These are phyloP conservation scores for Pelodytes ibericus DNA, from an alignment of 2,797 vertebrate genomes.

Conservation along the genomic window DNA sequence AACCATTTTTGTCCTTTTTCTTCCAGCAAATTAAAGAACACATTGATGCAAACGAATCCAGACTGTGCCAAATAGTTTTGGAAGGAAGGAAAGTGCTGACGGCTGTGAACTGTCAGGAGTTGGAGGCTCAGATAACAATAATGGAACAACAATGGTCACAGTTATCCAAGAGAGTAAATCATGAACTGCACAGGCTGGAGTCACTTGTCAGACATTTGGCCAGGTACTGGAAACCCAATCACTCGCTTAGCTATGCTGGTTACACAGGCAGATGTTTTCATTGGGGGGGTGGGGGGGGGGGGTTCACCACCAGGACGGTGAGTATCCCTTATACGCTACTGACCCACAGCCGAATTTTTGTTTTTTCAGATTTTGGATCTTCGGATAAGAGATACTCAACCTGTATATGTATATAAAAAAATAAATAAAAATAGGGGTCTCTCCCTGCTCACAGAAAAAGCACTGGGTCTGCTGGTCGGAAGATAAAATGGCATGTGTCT, in stretches of 20 bases:
- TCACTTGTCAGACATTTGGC: constrained; percentile 73
- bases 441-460: too few species aligned
- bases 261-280: not conserved
- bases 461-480: too few species aligned
- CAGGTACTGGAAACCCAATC: constrained; percentile 61
- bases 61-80: constrained; percentile 73
- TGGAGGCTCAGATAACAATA: constrained; percentile 66
- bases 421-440: too few species aligned
- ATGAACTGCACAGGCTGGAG: constrained; percentile 64
- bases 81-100: constrained; percentile 71
- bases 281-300: too few species aligned
- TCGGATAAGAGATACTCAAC: too few species aligned
- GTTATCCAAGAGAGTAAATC: constrained; percentile 72
- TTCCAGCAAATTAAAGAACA: constrained; percentile 71
- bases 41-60: constrained; percentile 71
- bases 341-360: too few species aligned
- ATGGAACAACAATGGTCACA: constrained; percentile 76
- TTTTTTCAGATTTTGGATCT: too few species aligned
- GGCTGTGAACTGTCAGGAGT: constrained; percentile 68
- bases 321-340: too few species aligned
- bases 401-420: too few species aligned
- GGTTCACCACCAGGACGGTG: too few species aligned
- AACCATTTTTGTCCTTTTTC: too few species aligned
- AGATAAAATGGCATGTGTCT: too few species aligned
- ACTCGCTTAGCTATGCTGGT: not conserved